phyloP scores from a whole-genome alignment of 2,888 invertebrate genomes.

The Taenaris catops region DNA sequence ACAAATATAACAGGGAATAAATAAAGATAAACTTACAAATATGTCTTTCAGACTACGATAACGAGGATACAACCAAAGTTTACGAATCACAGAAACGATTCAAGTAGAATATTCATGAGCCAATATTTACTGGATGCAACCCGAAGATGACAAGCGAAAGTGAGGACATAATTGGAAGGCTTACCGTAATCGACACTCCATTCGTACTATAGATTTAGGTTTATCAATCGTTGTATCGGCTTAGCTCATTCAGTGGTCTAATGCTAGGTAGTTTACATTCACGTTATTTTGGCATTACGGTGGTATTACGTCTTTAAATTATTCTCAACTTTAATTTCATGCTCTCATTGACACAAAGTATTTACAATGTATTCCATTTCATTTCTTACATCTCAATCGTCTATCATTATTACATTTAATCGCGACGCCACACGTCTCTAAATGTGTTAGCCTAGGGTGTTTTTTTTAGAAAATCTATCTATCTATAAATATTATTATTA shows the following conservation, averaged over 20 bases:
- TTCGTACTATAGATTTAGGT: slow-evolving; percentile 34
- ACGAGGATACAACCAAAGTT: slow-evolving; percentile 39
- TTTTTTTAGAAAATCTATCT: slow-evolving; percentile 74
- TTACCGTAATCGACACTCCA: slow-evolving; percentile 28
- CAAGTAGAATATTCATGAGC: slow-evolving; percentile 28
- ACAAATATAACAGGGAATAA: slow-evolving; percentile 29
- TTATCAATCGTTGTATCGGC: slow-evolving; percentile 62
- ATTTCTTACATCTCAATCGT: slow-evolving; percentile 32
- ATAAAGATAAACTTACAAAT: slow-evolving; percentile 29
- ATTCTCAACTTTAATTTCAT: slow-evolving; percentile 20
- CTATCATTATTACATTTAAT: slow-evolving; percentile 30
- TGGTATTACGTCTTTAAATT: slow-evolving; percentile 22
- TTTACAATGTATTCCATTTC: slow-evolving; percentile 30
- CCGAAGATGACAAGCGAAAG: slow-evolving; percentile 15
- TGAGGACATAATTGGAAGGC: slow-evolving; percentile 12
- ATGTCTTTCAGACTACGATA: slow-evolving; percentile 33
- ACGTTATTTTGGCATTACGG: slow-evolving; percentile 24
- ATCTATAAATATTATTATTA: slow-evolving; percentile 36
- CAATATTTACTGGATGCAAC: slow-evolving; percentile 18
- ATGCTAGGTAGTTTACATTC: slow-evolving; percentile 27
- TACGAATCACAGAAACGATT: slow-evolving; percentile 42
- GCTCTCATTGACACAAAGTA: slow-evolving; percentile 24
- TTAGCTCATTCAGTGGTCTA: slow-evolving; percentile 52
- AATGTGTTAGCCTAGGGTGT: slow-evolving; percentile 58
- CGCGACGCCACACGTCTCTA: slow-evolving; percentile 31